phyloP scores from a whole-genome alignment of 2,113 vertebrate genomes.

The Balaeniceps rex region DNA sequence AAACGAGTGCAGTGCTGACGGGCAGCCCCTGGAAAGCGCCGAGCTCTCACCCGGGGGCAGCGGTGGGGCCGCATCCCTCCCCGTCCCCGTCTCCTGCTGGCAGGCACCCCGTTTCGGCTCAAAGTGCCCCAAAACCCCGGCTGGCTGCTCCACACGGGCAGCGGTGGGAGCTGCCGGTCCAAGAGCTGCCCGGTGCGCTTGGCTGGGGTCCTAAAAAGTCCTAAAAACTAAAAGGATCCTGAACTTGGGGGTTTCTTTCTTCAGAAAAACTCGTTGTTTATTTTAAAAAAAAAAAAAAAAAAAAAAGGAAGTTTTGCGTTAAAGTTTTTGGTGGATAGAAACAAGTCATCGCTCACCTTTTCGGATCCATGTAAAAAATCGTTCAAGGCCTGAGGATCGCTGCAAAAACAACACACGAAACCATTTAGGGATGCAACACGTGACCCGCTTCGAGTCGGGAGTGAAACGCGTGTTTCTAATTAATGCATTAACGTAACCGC shows the following conservation, averaged over 20 bases:
- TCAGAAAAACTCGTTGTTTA: background rate
- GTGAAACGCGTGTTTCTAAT: background rate
- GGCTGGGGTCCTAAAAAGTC: background rate
- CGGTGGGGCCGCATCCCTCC: background rate
- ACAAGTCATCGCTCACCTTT: background rate
- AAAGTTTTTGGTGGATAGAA: background rate
- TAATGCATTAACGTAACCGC: background rate
- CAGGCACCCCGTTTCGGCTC: background rate
- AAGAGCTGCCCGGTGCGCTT: background rate
- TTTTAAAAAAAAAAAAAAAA: background rate
- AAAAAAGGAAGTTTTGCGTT: no score
- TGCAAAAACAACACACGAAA: background rate
- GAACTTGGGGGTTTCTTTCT: background rate
- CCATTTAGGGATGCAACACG: background rate
- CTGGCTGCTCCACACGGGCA: rapidly evolving
- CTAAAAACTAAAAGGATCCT: background rate
- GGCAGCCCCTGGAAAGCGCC: background rate
- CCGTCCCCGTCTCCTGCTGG: background rate
- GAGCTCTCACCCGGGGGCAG: background rate
- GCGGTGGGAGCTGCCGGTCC: no score
- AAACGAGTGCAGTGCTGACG: background rate
- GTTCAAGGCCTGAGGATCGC: background rate
- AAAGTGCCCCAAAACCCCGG: background rate
- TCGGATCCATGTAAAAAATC: background rate
- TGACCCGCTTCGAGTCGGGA: background rate